These are phyloP conservation scores for Vanessa atalanta DNA, from an alignment of 1,140 invertebrate species.

Conservation along the genomic window DNA sequence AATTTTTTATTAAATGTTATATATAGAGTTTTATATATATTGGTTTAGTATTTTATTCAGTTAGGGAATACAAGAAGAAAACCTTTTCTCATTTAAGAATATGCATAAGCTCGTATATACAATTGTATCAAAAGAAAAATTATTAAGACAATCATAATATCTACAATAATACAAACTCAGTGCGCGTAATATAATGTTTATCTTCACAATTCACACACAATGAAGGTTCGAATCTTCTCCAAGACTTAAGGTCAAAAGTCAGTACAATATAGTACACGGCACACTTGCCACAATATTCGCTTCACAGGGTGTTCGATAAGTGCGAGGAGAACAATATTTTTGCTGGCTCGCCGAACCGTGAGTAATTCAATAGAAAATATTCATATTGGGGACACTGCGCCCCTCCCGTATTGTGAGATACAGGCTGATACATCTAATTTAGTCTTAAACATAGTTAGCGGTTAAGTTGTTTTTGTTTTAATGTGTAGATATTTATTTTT, in stretches of 20 bases:
- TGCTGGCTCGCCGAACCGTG: conserved; percentile 69
- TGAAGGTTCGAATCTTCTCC: neutral
- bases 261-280: conserved; percentile 3
- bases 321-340: conserved; percentile 77
- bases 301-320: conserved; percentile 61
- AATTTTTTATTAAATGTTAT: no score
- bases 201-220: neutral
- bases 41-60: no score
- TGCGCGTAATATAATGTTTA: neutral
- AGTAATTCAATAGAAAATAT: conserved; percentile 80
- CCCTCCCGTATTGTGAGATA: conserved; percentile 51
- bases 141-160: no score
- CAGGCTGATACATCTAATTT: conserved; percentile 41
- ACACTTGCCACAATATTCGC: conserved; percentile 28
- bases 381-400: conserved; percentile 73
- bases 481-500: neutral
- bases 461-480: no score
- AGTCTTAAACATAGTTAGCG: no score
- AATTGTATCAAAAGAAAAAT: no score
- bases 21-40: no score
- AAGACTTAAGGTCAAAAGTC: conserved; percentile 6
- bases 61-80: no score
- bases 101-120: no score
- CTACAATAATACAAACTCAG: neutral
- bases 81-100: no score